Percentiles rank a stretch among this genome's conserved stretches.
phyloP scores from a whole-genome alignment of 2,113 vertebrate species.

The Agelaius tricolor region DNA sequence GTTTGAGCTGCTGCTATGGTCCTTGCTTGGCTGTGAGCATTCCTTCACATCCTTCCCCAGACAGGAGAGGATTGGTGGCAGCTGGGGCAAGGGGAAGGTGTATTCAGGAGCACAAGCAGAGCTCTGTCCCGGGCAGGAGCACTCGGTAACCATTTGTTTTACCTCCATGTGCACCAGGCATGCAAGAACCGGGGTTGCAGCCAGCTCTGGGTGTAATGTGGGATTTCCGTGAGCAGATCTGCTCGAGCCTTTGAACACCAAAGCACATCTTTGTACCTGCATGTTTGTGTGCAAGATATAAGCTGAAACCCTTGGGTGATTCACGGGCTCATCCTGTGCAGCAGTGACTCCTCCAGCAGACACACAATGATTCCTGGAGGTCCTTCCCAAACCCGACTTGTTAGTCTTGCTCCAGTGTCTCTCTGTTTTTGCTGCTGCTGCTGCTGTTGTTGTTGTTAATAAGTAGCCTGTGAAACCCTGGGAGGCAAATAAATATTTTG shows the following conservation, averaged over 20 bases:
- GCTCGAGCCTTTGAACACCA: background rate
- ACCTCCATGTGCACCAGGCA: background rate
- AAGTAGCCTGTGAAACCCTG: constrained; percentile 39
- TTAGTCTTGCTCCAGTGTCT: background rate
- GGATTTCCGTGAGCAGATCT: background rate
- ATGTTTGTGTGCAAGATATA: background rate
- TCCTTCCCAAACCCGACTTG: constrained; percentile 26
- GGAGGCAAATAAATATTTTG: constrained; percentile 64
- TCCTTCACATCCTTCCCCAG: background rate
- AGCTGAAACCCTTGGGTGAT: background rate
- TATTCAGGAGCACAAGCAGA: background rate
- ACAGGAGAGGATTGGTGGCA: background rate
- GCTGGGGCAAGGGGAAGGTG: background rate
- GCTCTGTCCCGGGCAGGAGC: background rate
- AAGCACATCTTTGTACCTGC: background rate
- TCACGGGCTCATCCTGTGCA: fast-evolving
- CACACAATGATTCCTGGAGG: background rate
- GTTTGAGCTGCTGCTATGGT: background rate
- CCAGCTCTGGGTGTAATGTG: background rate
- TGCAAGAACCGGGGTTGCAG: background rate
- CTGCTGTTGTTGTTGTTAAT: constrained; percentile 26
- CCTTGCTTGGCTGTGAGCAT: background rate
- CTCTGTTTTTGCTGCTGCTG: background rate
- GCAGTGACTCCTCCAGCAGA: background rate
- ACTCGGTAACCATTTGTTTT: fast-evolving